phyloP scores from a whole-genome alignment of 1,140 invertebrate species.

The Brachionus manjavacas region DNA sequence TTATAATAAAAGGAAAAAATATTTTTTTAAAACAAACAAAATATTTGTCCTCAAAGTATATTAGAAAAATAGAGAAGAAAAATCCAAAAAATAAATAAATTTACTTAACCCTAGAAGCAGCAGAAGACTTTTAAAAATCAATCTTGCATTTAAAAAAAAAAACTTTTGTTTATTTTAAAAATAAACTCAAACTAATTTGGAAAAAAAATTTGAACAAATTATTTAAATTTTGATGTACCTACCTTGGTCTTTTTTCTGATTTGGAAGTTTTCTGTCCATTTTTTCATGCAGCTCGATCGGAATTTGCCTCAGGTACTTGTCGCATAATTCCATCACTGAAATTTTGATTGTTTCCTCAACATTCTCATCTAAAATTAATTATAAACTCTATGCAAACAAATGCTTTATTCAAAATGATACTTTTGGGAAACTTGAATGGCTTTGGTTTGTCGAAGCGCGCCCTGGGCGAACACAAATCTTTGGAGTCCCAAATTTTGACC shows the following conservation, averaged over 20 bases:
- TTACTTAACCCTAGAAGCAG: neutral
- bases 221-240: neutral
- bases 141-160: neutral
- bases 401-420: conserved; percentile 48
- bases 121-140: neutral
- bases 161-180: neutral
- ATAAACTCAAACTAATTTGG: neutral
- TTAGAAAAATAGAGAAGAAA: neutral
- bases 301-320: conserved; percentile 21
- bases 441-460: conserved; percentile 52
- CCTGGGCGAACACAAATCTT: conserved; percentile 51
- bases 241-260: conserved; percentile 22
- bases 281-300: conserved; percentile 35
- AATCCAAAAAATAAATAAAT: neutral
- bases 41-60: neutral
- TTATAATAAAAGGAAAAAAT: neutral
- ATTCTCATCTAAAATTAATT: conserved; percentile 50
- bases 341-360: conserved; percentile 48
- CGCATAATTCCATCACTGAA: conserved; percentile 43
- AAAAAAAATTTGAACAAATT: too few relatives aligned
- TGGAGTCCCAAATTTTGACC: conserved; percentile 54
- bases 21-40: neutral
- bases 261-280: neutral
- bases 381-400: conserved; percentile 43
- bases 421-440: conserved; percentile 50